Evolutionary conservation across 2,888 invertebrate species (phyloP).

Genomic region (Hybos culiciformis): DNA sequence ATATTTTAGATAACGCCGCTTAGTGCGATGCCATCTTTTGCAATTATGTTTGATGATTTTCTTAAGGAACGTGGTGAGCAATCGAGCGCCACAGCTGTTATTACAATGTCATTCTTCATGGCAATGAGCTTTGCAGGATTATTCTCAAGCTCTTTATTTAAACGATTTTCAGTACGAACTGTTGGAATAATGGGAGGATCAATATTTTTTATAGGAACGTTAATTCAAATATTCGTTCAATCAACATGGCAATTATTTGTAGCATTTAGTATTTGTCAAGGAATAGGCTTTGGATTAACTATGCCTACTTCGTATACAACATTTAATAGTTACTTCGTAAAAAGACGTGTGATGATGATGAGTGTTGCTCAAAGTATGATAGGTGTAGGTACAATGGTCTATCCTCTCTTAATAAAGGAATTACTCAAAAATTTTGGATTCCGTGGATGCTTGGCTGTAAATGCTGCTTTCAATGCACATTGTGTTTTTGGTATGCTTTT

Average conservation of each 20-base stretch:
- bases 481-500: slow-evolving; percentile 52
- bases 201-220: slow-evolving; percentile 48
- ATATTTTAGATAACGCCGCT: slow-evolving; percentile 47
- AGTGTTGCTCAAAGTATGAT: slow-evolving; percentile 58
- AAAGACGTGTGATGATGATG: slow-evolving; percentile 57
- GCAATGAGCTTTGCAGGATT: slow-evolving; percentile 43
- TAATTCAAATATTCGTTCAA: slow-evolving; percentile 47
- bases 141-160: slow-evolving; percentile 50
- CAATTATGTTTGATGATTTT: slow-evolving; percentile 56
- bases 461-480: slow-evolving; percentile 53
- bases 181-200: slow-evolving; percentile 53
- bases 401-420: slow-evolving; percentile 49
- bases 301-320: slow-evolving; percentile 58
- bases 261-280: slow-evolving; percentile 51
- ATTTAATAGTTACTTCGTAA: slow-evolving; percentile 60
- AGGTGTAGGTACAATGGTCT: slow-evolving; percentile 52
- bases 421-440: slow-evolving; percentile 52
- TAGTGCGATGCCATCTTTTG: slow-evolving; percentile 54
- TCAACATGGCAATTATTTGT: slow-evolving; percentile 48
- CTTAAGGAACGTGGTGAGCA: slow-evolving; percentile 49
- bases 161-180: slow-evolving; percentile 48
- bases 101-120: slow-evolving; percentile 50
- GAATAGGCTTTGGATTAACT: slow-evolving; percentile 58
- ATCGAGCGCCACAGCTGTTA: slow-evolving; percentile 53
- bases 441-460: slow-evolving; percentile 50